phyloP scores from a whole-genome alignment of 1,140 invertebrate species.

The Drosophila nikananu region DNA sequence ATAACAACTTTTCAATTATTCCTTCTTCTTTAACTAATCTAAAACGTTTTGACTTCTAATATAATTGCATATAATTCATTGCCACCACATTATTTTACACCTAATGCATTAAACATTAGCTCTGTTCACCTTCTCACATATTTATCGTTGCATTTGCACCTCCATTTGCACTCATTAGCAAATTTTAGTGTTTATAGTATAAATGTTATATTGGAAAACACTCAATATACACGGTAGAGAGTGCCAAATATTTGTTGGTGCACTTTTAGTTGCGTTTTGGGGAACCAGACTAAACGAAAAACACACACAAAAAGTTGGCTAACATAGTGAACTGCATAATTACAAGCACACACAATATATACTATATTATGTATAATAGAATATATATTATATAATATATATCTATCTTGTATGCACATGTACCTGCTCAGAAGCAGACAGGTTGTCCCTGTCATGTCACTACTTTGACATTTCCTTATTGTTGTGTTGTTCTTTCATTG shows the following conservation, averaged over 20 bases:
- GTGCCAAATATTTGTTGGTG: conserved; percentile 30
- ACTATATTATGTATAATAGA: neutral
- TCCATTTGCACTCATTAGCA: conserved; percentile 40
- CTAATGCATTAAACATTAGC: conserved; percentile 5
- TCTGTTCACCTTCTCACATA: conserved; percentile 13
- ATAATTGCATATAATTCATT: conserved; percentile 18
- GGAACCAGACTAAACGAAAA: conserved; percentile 18
- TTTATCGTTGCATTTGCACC: conserved; percentile 43
- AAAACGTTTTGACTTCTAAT: neutral
- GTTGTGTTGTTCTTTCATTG: conserved; percentile 37
- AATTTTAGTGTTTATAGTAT: conserved; percentile 17
- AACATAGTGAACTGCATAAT: conserved; percentile 28
- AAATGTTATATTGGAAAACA: conserved; percentile 28
- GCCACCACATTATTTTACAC: neutral
- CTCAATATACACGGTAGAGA: conserved; percentile 21
- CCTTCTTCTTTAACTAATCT: neutral
- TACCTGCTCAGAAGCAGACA: conserved; percentile 50
- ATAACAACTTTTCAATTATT: neutral
- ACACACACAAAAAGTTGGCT: neutral
- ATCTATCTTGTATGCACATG: conserved; percentile 5
- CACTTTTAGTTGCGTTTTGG: conserved; percentile 1
- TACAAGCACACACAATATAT: neutral
- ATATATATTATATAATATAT: neutral
- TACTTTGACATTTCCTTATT: conserved; percentile 57
- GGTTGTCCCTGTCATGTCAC: conserved; percentile 67